Percentiles rank a stretch among this genome's conserved stretches.
Conservation (phyloP, 2,888 invertebrate genomes). For the Corbicula japonica region DNA sequence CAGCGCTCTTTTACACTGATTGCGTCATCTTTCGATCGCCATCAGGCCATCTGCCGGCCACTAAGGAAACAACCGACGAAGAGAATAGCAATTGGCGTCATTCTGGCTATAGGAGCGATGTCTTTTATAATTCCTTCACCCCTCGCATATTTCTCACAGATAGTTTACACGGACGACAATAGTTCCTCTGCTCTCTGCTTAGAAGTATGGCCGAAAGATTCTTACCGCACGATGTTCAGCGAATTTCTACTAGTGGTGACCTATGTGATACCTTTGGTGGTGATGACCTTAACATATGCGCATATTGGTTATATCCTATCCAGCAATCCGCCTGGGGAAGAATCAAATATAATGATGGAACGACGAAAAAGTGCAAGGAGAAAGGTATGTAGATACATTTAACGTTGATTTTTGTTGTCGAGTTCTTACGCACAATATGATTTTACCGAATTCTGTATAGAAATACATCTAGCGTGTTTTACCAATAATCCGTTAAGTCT, state of each 20-base stretch:
- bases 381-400: slow-evolving; percentile 90
- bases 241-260: slow-evolving; percentile 91
- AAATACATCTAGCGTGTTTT: too few species aligned
- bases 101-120: too few species aligned
- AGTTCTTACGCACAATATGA: too few species aligned
- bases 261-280: slow-evolving; percentile 93
- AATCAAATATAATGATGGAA: slow-evolving; percentile 93
- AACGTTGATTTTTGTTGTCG: too few species aligned
- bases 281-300: slow-evolving; percentile 94
- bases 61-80: slow-evolving; percentile 92
- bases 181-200: slow-evolving; percentile 70
- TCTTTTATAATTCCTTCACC: slow-evolving; percentile 95
- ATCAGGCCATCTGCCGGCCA: slow-evolving; percentile 96
- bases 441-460: too few species aligned
- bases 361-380: slow-evolving; percentile 94
- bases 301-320: slow-evolving; percentile 95
- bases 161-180: slow-evolving; percentile 52
- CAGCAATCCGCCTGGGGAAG: slow-evolving; percentile 96
- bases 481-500: too few species aligned
- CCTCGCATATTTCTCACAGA: slow-evolving; percentile 91
- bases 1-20: slow-evolving; percentile 96
- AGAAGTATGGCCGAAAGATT: slow-evolving; percentile 72
- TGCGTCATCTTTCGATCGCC: slow-evolving; percentile 96
- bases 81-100: too few species aligned
- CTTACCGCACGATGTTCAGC: slow-evolving; percentile 89